Conservation (phyloP, 2,113 vertebrate genomes). For the Aphyosemion australe region DNA sequence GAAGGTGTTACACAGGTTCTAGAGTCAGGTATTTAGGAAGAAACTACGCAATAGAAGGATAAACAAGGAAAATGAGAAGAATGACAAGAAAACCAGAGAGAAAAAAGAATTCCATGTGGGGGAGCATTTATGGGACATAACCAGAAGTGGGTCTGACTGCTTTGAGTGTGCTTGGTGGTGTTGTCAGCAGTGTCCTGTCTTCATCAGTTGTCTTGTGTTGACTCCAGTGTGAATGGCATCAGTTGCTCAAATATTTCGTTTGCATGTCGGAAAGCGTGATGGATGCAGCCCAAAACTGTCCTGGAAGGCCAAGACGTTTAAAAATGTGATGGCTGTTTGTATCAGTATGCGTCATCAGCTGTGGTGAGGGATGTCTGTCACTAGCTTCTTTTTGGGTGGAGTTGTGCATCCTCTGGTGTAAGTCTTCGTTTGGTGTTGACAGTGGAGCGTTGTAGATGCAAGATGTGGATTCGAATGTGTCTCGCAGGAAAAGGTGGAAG, state of each 20-base stretch:
- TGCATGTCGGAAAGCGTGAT: slow-evolving; percentile 30
- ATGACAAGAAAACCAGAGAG: slow-evolving; percentile 48
- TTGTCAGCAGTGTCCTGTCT: slow-evolving; percentile 76
- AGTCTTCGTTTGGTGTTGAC: slow-evolving; percentile 61
- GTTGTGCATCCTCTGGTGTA: slow-evolving; percentile 63
- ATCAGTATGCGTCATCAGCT: slow-evolving; percentile 58
- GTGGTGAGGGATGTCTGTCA: slow-evolving; percentile 44
- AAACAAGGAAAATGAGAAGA: slow-evolving; percentile 62
- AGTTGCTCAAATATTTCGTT: slow-evolving; percentile 51
- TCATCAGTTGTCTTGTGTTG: slow-evolving; percentile 74
- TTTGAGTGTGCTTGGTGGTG: slow-evolving; percentile 72
- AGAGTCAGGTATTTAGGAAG: slow-evolving; percentile 61
- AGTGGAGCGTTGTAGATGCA: slow-evolving; percentile 39
- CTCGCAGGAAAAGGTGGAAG: slow-evolving; percentile 5
- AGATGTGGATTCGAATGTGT: slow-evolving; percentile 60
- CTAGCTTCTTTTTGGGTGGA: slow-evolving; percentile 63
- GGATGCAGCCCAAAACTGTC: slow-evolving; percentile 15
- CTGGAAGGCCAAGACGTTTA: slow-evolving; percentile 15
- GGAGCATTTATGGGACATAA: slow-evolving; percentile 22
- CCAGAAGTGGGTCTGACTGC: slow-evolving; percentile 59
- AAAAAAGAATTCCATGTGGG: slow-evolving; percentile 54
- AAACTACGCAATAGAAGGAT: slow-evolving; percentile 46
- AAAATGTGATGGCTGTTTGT: slow-evolving; percentile 28
- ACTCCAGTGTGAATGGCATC: slow-evolving; percentile 65
- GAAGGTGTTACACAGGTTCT: slow-evolving; percentile 89